phyloP scores from a whole-genome alignment of 2,113 vertebrate genomes.

The Eulacestoma nigropectus region DNA sequence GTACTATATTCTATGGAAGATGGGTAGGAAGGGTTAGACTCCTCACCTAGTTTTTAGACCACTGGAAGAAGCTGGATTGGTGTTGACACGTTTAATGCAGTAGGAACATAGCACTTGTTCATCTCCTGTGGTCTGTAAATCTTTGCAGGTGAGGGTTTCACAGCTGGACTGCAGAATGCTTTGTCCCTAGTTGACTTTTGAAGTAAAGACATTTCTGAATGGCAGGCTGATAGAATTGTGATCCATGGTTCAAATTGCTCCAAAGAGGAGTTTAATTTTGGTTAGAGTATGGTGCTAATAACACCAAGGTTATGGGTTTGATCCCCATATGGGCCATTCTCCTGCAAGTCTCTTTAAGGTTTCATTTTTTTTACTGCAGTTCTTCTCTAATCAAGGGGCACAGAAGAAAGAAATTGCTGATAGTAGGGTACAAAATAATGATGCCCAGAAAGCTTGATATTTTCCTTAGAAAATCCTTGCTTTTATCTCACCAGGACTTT shows the following conservation, averaged over 20 bases:
- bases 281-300: not conserved
- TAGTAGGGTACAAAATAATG: not conserved
- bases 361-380: not conserved
- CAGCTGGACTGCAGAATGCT: not conserved
- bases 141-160: not conserved
- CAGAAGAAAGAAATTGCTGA: not conserved
- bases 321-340: not conserved
- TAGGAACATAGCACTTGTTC: not conserved
- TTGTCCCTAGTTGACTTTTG: not conserved
- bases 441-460: not conserved
- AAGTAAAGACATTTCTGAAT: not conserved
- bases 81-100: fast-evolving
- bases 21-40: not conserved
- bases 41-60: not conserved
- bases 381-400: not conserved
- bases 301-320: not conserved
- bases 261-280: not conserved
- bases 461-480: not conserved
- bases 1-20: not conserved
- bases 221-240: not conserved
- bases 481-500: not conserved
- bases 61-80: not conserved
- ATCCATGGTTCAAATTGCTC: not conserved
- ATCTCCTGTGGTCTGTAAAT: not conserved
- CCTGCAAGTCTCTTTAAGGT: not conserved